These are phyloP conservation scores for Montipora efflorescens DNA, from an alignment of 64 coral and sea anemone species.

Conservation along the genomic window DNA sequence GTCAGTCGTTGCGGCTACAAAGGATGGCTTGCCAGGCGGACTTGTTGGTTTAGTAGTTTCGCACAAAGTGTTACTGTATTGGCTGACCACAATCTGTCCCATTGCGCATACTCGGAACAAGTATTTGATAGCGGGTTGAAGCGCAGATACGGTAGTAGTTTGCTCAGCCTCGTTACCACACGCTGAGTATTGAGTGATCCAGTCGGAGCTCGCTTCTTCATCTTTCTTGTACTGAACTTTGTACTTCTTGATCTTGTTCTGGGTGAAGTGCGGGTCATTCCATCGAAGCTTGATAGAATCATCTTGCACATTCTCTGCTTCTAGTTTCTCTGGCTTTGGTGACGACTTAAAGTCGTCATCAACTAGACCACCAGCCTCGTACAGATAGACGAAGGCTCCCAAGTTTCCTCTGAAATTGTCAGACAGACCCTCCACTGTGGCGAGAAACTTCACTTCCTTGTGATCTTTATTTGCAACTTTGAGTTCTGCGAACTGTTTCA, in stretches of 20 bases:
- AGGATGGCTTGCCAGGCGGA: slow-evolving; percentile 28
- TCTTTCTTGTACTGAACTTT: slow-evolving; percentile 48
- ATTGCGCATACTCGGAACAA: slow-evolving; percentile 1
- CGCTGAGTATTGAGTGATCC: not conserved
- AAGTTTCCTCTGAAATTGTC: not conserved
- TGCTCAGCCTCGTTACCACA: not conserved
- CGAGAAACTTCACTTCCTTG: slow-evolving; percentile 11
- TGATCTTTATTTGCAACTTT: slow-evolving; percentile 46
- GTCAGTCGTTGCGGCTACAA: slow-evolving; percentile 12
- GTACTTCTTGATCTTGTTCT: not conserved
- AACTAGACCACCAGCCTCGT: not conserved
- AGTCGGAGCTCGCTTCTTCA: not conserved
- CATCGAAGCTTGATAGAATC: slow-evolving; percentile 5
- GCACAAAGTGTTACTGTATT: not conserved
- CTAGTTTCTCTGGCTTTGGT: not conserved
- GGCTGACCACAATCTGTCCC: not conserved
- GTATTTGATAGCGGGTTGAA: slow-evolving; percentile 24
- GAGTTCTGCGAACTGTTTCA: not conserved
- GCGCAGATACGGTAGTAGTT: not conserved
- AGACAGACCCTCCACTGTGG: slow-evolving; percentile 33
- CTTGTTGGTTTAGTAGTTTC: slow-evolving; percentile 34
- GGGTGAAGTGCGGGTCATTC: slow-evolving; percentile 7
- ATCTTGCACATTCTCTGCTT: not conserved
- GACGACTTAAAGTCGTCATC: slow-evolving; percentile 12
- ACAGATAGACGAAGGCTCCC: slow-evolving; percentile 32